Base-by-base conservation (phyloP, 1,140 invertebrate genomes). In the Drosophila nannoptera region DNA sequence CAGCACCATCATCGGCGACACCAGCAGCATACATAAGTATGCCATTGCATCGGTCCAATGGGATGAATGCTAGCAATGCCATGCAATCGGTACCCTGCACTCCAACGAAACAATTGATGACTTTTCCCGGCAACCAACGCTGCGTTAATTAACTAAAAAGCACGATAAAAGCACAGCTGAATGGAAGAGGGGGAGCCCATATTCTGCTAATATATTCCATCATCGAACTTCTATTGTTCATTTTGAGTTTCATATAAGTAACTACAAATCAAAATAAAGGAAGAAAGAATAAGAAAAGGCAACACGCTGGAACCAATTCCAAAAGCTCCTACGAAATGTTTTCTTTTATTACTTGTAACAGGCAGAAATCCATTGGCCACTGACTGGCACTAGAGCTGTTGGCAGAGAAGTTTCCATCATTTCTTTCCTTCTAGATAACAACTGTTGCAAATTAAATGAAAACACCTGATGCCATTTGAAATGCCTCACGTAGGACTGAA, bases 381-480 rank as follows among this genome's bases (percentile, higher is more conserved):
- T 49, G 35, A 6, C 38, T 40, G 40, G 42, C 58, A 61, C 9
- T 38, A 45, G 33, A 36, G 45, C 29, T 66, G 8, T 22, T 55
- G 7, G 36, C n/a, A 53, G 32, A 52, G 49, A 52, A 49, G 36
- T 58, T 65, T 53, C 48, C 48, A 59, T 66, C 68, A 59, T 65
- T 65, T 58, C n/a, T 40, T 40, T 55, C 35, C 5, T n/a, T 76
- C 60, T 78, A 84, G 62, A 59, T 48, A 88, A 87, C 87, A 86
- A 82, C 86, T 88, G 75, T 86, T 70, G 70, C 83, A 88, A 88
- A 88, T 88, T 84, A 86, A 88, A 88, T 86, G 87, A 88, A 88
- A 88, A 88, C 87, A 88, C 78, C 87, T 87, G 87, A 81, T 74
- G 76, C 75, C 77, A 62, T 75, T 75, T 63, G 55, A 46, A 67